Base-by-base conservation (phyloP, 2,888 invertebrate species). In the Pandemis heparana region DNA sequence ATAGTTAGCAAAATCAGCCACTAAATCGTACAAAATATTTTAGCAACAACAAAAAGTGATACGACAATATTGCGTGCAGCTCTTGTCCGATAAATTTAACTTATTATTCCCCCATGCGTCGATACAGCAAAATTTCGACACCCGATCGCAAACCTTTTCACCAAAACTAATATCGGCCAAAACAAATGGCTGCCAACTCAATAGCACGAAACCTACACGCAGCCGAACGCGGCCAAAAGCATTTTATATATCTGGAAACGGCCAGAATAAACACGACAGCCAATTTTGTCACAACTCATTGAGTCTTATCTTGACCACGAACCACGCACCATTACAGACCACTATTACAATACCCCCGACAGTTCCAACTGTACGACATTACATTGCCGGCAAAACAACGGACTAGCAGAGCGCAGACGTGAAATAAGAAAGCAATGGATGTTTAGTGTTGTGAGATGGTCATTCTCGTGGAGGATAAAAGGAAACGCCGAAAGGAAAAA, bases 201-300 rank as follows among this genome's bases (percentile, higher is more conserved):
- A 62, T 71, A 71, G 71, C 71, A 76, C 59, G 46, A 61, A 56
- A 14, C 68, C 56, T 60, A 60, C 74, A 56, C 71, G 60, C 72
- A 73, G 70, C 62, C 63, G 56, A 56, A 65, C 39, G 65, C 65
- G 65, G 59, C 38, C 63, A 65, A 72, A 76, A 76, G 56, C 76
- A 70, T 75, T 78, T 78, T 78, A 78, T 77, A 77, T 75, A 71
- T 76, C 71, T 80, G 70, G 77, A 81, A 82, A 82, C 82, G 78
- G 75, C 77, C 79, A 86, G 85, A 86, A 87, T 87, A 88, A 85
- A 87, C 83, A 82, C 80, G 83, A 85, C 86, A 84, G 83, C 85
- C 88, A 87, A 88, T 88, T 87, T 86, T 82, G 86, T 86, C 87
- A 85, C 87, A 88, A 88, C 87, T 88, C 87, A 88, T 86, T 87